phyloP scores from a whole-genome alignment of 2,797 vertebrate species.

The Tokudaia tokunoshimensis region DNA sequence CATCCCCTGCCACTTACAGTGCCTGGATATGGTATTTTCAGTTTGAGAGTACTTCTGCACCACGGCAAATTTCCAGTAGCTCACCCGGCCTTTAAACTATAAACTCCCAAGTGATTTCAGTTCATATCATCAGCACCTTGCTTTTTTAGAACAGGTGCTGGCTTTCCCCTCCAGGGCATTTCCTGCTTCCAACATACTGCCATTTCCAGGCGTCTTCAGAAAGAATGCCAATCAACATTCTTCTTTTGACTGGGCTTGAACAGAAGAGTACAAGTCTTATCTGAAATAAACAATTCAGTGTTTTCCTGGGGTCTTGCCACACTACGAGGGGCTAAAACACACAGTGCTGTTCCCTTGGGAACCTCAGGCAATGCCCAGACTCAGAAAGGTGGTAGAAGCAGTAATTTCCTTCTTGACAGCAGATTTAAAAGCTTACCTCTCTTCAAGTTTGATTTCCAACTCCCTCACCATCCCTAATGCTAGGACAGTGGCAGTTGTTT shows the following conservation, averaged over 20 bases:
- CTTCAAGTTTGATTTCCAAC: constrained; percentile 51
- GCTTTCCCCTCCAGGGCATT: constrained; percentile 59
- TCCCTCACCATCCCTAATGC: neutral
- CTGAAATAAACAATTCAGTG: constrained; percentile 49
- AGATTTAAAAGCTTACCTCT: constrained; percentile 63
- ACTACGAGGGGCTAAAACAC: constrained; percentile 67
- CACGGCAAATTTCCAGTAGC: neutral
- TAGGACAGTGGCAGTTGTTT: constrained; percentile 51
- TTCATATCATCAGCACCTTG: constrained; percentile 28
- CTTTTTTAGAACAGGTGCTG: neutral
- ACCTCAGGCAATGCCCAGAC: constrained; percentile 54
- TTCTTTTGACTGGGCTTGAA: neutral
- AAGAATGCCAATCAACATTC: constrained; percentile 60
- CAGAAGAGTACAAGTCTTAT: neutral
- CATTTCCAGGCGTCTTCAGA: constrained; percentile 30
- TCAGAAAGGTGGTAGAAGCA: constrained; percentile 30
- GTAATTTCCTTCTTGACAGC: constrained; percentile 15
- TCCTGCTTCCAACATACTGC: constrained; percentile 29
- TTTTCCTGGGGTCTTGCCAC: constrained; percentile 60
- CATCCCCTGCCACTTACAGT: neutral
- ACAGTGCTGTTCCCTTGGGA: constrained; percentile 53
- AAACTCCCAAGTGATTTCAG: constrained; percentile 42
- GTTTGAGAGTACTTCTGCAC: constrained; percentile 19
- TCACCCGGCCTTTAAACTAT: neutral
- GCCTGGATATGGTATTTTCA: neutral